A percentile compares a stretch with the other conserved stretches of the same genome.
Conservation (phyloP, 1,140 invertebrate genomes). For the Tenebrio molitor region DNA sequence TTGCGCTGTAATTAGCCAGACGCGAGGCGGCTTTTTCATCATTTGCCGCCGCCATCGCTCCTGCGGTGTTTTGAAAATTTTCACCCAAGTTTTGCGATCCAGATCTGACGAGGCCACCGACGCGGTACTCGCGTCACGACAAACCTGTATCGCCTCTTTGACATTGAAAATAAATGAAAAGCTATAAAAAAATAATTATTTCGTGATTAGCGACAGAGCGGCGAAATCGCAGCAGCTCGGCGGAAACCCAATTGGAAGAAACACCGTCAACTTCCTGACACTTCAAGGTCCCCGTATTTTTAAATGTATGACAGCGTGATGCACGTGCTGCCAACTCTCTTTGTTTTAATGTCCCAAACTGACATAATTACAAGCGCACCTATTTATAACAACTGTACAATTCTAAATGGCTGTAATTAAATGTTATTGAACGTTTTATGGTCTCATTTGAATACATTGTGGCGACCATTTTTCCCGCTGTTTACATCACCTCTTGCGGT, state of each 20-base stretch:
- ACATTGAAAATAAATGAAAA: too few species aligned
- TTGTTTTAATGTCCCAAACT: not conserved
- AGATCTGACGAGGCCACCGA: too few species aligned
- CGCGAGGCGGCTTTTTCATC: constrained; percentile 2
- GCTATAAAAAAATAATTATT: too few species aligned
- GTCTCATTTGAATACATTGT: not conserved
- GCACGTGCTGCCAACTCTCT: not conserved
- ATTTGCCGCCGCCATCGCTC: too few species aligned
- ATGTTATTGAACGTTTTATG: constrained; percentile 38
- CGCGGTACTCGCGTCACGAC: too few species aligned
- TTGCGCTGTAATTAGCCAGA: constrained; percentile 13
- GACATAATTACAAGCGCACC: constrained; percentile 2
- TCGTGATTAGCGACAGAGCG: too few species aligned
- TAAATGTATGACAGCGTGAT: not conserved
- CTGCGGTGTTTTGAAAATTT: not conserved
- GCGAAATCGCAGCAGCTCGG: too few species aligned
- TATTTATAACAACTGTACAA: constrained; percentile 20
- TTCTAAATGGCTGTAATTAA: constrained; percentile 23
- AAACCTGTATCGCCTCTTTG: too few species aligned
- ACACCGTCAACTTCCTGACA: too few species aligned
- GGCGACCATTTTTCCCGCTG: not conserved
- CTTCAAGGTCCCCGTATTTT: not conserved
- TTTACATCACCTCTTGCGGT: constrained; percentile 16
- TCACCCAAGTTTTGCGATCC: too few species aligned
- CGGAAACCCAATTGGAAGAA: too few species aligned